Conservation (phyloP, 2,797 vertebrate genomes). For the Iguana delicatissima region DNA sequence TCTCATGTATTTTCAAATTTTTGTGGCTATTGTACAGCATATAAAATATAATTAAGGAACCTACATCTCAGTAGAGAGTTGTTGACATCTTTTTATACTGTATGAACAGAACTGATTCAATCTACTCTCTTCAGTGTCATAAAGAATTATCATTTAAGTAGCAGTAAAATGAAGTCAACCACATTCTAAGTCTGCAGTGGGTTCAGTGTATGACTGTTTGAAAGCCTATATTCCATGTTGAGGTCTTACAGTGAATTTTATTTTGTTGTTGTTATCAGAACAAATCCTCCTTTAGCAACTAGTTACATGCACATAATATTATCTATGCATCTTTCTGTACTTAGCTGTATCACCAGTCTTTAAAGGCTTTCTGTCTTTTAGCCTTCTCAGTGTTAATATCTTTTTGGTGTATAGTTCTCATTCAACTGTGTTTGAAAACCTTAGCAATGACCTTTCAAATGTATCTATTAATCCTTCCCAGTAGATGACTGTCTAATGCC, state of each 20-base stretch:
- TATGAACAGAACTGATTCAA: background rate
- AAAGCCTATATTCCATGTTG: background rate
- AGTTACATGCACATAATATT: background rate
- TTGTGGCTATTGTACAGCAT: background rate
- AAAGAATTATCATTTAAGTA: background rate
- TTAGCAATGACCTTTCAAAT: too few species aligned
- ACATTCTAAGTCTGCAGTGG: background rate
- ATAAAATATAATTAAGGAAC: background rate
- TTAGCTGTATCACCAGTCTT: background rate
- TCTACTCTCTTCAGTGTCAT: background rate
- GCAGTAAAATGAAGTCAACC: background rate
- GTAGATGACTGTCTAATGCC: too few species aligned
- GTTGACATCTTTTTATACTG: background rate
- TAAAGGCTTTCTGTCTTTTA: background rate
- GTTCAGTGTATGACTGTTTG: background rate
- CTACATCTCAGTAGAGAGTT: background rate
- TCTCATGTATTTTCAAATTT: conserved; percentile 16
- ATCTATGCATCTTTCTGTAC: background rate
- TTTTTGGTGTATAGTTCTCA: too few species aligned
- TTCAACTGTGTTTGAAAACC: too few species aligned
- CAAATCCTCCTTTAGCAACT: background rate
- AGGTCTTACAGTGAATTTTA: background rate
- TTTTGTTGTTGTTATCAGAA: background rate
- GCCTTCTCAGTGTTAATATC: too few species aligned
- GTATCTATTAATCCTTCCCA: too few species aligned